Evolutionary conservation across 2,113 vertebrate species (phyloP).

Genomic region (Axis porcinus): DNA sequence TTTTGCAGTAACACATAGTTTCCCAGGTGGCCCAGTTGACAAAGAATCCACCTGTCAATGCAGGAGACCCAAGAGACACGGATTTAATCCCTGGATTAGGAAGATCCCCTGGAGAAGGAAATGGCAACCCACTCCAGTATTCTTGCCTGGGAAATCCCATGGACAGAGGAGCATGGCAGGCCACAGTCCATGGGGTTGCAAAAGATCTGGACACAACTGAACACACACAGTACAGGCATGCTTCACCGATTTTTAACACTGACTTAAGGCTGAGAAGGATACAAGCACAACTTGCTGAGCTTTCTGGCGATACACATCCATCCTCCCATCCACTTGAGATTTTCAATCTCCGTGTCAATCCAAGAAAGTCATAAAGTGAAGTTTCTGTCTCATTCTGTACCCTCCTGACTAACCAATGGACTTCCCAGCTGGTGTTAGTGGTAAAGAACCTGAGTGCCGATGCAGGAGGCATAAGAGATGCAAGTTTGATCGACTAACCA

Average conservation of each 20-base stretch:
- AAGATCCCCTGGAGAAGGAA: neutral
- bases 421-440: neutral
- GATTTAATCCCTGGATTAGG: neutral
- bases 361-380: neutral
- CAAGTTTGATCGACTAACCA: neutral
- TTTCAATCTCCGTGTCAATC: neutral
- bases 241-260: neutral
- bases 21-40: neutral
- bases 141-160: neutral
- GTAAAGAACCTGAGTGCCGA: neutral
- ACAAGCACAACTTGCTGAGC: neutral
- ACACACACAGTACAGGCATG: neutral
- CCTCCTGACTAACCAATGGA: neutral
- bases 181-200: neutral
- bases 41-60: neutral
- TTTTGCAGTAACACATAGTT: neutral
- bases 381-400: neutral
- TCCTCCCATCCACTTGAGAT: neutral
- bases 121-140: neutral
- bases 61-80: neutral
- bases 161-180: neutral
- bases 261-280: neutral
- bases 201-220: neutral
- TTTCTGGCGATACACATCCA: neutral
- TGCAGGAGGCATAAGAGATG: neutral